A percentile compares a stretch with the other conserved stretches of the same genome.
These are phyloP conservation scores for Drosophila leontia DNA, from an alignment of 1,140 invertebrate species.

Conservation along the genomic window DNA sequence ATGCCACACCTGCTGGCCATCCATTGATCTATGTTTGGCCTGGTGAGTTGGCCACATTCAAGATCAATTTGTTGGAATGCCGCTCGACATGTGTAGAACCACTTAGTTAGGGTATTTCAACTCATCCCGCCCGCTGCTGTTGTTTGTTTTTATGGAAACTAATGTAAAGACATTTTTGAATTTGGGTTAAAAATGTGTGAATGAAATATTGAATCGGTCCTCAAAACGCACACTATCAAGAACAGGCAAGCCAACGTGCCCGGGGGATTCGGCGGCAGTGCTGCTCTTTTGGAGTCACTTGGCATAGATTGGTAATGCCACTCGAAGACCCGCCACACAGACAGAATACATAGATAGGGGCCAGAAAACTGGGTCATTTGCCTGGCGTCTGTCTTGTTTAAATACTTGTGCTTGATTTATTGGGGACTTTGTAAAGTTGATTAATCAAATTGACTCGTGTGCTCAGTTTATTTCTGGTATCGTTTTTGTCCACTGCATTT, in stretches of 20 bases:
- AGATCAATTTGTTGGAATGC: constrained; percentile 56
- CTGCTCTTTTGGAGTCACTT: constrained; percentile 36
- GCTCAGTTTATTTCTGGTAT: constrained; percentile 57
- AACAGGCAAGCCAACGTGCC: constrained; percentile 10
- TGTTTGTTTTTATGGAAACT: constrained; percentile 37
- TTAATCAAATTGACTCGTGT: constrained; percentile 64
- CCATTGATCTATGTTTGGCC: constrained; percentile 12
- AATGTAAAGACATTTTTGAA: constrained; percentile 62
- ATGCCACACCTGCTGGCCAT: constrained; percentile 49
- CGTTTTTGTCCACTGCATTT: constrained; percentile 19
- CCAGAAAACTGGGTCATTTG: constrained; percentile 68
- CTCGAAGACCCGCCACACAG: constrained; percentile 28
- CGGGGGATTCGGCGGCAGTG: constrained; percentile 11
- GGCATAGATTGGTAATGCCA: constrained; percentile 52
- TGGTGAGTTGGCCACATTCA: constrained; percentile 42
- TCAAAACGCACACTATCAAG: constrained; percentile 10
- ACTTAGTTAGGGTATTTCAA: constrained; percentile 25
- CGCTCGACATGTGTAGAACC: constrained; percentile 48
- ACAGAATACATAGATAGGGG: constrained; percentile 29
- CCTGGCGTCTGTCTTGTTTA: constrained; percentile 56
- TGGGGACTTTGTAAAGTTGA: constrained; percentile 68
- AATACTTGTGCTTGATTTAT: constrained; percentile 63
- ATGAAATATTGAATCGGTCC: constrained; percentile 57
- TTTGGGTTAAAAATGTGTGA: constrained; percentile 75
- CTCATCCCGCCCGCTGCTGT: constrained; percentile 19